phyloP scores from a whole-genome alignment of 2,113 vertebrate genomes.

The Hirundichthys speculiger region DNA sequence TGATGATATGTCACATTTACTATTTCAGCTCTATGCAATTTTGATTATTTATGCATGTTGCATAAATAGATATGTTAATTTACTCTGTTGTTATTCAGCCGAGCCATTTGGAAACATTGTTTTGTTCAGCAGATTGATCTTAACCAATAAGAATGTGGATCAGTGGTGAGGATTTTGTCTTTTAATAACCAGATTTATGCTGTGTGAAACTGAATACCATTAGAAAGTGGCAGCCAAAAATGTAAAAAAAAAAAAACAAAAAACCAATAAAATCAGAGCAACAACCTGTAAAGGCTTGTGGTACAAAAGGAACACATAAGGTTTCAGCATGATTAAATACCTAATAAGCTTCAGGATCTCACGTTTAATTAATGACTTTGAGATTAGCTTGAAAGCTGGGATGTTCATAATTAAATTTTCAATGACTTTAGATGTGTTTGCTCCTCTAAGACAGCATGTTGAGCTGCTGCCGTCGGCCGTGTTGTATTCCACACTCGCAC shows the following conservation, averaged over 20 bases:
- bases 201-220: neutral
- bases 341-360: neutral
- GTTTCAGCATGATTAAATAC: conserved; percentile 11
- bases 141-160: neutral
- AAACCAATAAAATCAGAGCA: conserved; percentile 2
- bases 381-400: conserved; percentile 6
- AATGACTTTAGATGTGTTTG: neutral
- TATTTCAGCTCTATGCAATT: too few relatives aligned
- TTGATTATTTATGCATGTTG: too few relatives aligned
- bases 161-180: neutral
- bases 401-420: conserved; percentile 6
- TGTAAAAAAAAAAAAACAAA: neutral
- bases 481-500: neutral
- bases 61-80: too few relatives aligned
- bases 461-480: neutral
- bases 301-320: conserved; percentile 3
- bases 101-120: too few relatives aligned
- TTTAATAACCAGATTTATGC: neutral
- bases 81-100: too few relatives aligned
- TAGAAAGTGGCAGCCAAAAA: neutral
- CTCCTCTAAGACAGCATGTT: neutral
- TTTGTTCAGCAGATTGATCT: neutral
- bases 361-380: neutral
- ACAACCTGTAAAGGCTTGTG: neutral
- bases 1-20: too few relatives aligned